A percentile compares a stretch with the other conserved stretches of the same genome.
phyloP scores from a whole-genome alignment of 2,113 vertebrate species.

The Craseonycteris thonglongyai region DNA sequence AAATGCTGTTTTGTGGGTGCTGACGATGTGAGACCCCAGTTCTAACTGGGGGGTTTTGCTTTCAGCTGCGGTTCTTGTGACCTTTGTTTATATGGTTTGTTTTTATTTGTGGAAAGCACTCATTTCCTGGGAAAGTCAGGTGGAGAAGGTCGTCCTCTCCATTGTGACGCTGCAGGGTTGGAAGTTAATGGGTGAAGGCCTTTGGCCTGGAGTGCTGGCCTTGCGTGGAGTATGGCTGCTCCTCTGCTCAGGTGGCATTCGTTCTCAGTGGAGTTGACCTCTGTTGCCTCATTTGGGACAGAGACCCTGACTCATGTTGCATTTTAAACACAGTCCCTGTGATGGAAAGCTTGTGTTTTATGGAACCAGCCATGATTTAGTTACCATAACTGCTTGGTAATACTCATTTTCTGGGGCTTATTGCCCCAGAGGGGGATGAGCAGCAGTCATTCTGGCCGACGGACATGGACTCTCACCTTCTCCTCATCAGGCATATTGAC shows the following conservation, averaged over 20 bases:
- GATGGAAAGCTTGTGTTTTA: neutral
- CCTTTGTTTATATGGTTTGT: neutral
- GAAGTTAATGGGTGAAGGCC: neutral
- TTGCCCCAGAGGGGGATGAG: neutral
- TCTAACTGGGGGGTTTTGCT: neutral
- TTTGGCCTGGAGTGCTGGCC: neutral
- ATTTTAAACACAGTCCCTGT: slow-evolving; percentile 47
- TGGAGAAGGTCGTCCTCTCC: neutral
- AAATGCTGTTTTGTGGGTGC: neutral
- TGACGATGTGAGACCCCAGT: neutral
- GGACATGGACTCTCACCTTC: slow-evolving; percentile 67
- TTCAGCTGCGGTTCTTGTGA: neutral
- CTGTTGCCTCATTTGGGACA: neutral
- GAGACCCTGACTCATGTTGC: neutral
- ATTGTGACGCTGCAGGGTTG: rapidly evolving
- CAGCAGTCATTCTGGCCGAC: slow-evolving; percentile 50
- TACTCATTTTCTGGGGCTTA: slow-evolving; percentile 63
- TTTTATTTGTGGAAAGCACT: neutral
- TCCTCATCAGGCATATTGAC: slow-evolving; percentile 61
- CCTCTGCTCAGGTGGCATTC: neutral
- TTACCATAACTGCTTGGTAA: slow-evolving; percentile 76
- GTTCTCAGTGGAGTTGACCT: neutral
- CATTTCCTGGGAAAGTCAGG: neutral
- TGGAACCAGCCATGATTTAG: slow-evolving; percentile 67
- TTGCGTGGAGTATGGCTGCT: rapidly evolving